Evolutionary conservation across 2,113 vertebrate genomes (phyloP), one percentile per base, ranked within the genome.

Genomic region (Elaphurus davidianus): DNA sequence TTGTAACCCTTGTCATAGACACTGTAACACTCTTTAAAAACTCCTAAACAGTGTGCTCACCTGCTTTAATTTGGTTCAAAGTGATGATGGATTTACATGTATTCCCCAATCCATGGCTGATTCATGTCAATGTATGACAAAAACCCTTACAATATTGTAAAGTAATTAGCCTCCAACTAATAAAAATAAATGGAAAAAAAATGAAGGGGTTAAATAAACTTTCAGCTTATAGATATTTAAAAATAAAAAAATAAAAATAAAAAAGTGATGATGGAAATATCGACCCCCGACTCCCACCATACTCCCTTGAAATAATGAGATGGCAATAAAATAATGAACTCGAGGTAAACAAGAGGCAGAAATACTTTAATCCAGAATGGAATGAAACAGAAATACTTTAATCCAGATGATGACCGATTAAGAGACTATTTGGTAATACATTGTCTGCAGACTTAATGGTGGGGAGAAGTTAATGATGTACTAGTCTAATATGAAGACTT

Each of bases 261-360:
- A 40, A 91, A 62, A 90, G 59, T 40, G 23, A 11, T 57, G 81
- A 94, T 87, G 88, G 94, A 96, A 96, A 96, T 74, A 88, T 30
- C 25, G 0, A 17, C 47, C 50, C 10, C 84, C 30, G 0, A 14
- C 81, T 0, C 64, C 19, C 10, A 71, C 19, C 33, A 15, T 9
- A 36, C n/a, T 78, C 33, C 47, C 45, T 78, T 87, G 62, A 91
- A 96, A 94, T 91, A 89, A 83, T 71, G 55, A 90, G 47, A 92
- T 79, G 64, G 50, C 71, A 91, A 93, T 91, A 97, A 90, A 92
- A 94, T 79, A 98, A 92, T 57, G 36, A 97, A 90, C 36, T 85
- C 83, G 60, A 43, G 79, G 62, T 81, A 96, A 97, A 95, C 64
- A 85, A 93, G 60, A 96, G 15, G 52, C 43, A 85, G 91, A 90